Conservation (phyloP, 2,888 invertebrate species). For the Gandaritis pyraliata region DNA sequence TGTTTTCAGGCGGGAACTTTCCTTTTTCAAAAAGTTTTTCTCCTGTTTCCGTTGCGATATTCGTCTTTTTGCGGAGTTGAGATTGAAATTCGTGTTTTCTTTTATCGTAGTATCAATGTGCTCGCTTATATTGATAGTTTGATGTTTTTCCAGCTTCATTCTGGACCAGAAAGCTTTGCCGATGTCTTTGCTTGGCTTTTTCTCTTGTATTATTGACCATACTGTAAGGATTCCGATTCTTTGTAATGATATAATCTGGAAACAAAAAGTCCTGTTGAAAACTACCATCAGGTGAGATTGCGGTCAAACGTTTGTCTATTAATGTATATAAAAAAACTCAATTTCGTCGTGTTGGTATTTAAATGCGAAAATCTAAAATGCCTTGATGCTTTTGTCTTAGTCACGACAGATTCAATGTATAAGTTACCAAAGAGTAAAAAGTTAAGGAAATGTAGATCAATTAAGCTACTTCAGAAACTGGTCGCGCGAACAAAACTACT, state of each 20-base stretch:
- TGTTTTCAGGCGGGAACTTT: constrained; percentile 59
- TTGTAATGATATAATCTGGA: constrained; percentile 70
- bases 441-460: too few species aligned
- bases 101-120: constrained; percentile 51
- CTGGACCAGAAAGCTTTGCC: constrained; percentile 75
- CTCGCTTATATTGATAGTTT: constrained; percentile 60
- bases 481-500: too few species aligned
- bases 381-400: too few species aligned
- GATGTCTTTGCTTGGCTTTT: constrained; percentile 54
- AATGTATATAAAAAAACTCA: too few species aligned
- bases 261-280: constrained; percentile 18
- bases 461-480: too few species aligned
- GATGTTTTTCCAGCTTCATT: constrained; percentile 64
- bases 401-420: too few species aligned
- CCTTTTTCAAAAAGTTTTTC: constrained; percentile 47
- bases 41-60: constrained; percentile 58
- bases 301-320: too few species aligned
- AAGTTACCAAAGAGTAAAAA: too few species aligned
- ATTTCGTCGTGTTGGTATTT: too few species aligned
- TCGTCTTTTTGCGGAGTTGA: constrained; percentile 70
- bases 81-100: constrained; percentile 54
- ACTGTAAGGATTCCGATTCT: constrained; percentile 65
- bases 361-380: too few species aligned
- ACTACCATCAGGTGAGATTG: too few species aligned
- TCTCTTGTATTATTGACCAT: constrained; percentile 74